Evolutionary conservation across 92 coral and sea anemone genomes (phyloP).

Genomic region (Phymanthus crucifer): DNA sequence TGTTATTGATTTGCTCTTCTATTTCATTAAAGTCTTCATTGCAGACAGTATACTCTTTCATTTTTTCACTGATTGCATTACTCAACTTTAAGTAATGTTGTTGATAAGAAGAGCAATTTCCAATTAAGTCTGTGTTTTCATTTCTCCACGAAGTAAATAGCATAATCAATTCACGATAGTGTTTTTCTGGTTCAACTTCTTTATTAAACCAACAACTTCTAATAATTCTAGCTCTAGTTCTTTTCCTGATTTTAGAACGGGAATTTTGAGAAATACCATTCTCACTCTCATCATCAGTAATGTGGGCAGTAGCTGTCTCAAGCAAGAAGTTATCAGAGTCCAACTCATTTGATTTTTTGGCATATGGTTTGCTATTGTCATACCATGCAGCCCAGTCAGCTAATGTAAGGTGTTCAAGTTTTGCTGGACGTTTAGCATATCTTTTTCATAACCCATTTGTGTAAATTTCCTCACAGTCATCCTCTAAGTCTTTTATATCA

Average conservation of each 20-base stretch:
- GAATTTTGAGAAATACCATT: background rate
- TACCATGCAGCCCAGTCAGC: slow-evolving; percentile 62
- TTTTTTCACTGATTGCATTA: slow-evolving; percentile 44
- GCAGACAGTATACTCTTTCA: slow-evolving; percentile 53
- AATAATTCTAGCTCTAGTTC: slow-evolving; percentile 42
- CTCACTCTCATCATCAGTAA: slow-evolving; percentile 1
- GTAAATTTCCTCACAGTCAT: too few relatives aligned
- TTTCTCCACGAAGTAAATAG: slow-evolving; percentile 67
- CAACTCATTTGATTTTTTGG: slow-evolving; percentile 38
- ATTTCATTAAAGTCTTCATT: slow-evolving; percentile 46
- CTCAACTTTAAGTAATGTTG: slow-evolving; percentile 30
- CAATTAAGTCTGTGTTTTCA: slow-evolving; percentile 55
- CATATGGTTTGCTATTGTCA: slow-evolving; percentile 51
- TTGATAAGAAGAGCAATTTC: slow-evolving; percentile 41
- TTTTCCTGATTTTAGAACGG: slow-evolving; percentile 14
- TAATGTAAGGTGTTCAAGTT: slow-evolving; percentile 36
- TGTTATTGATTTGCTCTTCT: slow-evolving; percentile 31
- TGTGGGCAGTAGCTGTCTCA: slow-evolving; percentile 39
- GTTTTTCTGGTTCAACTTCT: slow-evolving; percentile 52
- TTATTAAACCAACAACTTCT: slow-evolving; percentile 51
- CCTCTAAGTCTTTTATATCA: too few relatives aligned
- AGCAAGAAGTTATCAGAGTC: slow-evolving; percentile 49
- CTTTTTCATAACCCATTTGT: slow-evolving; percentile 61
- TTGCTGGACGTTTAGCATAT: too few relatives aligned
- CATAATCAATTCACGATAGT: slow-evolving; percentile 57